Percentiles rank a stretch among this genome's conserved stretches.
Evolutionary conservation across 2,888 invertebrate genomes (phyloP).

Genomic region (Tachina grossa): DNA sequence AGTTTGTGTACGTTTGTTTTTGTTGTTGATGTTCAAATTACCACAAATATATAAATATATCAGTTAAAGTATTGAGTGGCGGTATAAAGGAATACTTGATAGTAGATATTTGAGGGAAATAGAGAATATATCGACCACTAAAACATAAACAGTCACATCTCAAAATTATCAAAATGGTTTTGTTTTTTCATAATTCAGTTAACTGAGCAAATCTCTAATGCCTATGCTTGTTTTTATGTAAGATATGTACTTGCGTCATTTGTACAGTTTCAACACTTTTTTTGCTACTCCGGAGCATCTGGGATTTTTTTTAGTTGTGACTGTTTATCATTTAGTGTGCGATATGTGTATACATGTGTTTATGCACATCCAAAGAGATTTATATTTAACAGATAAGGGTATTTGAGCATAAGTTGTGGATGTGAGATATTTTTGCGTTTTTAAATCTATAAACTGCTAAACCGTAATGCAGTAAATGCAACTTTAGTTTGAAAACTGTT

Average conservation of each 20-base stretch:
- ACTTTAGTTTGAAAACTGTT: constrained; percentile 54
- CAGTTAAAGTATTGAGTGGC: constrained; percentile 59
- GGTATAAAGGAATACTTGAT: constrained; percentile 42
- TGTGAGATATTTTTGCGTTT: constrained; percentile 1
- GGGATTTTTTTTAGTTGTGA: too few species aligned
- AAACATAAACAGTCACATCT: too few species aligned
- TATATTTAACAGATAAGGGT: not conserved
- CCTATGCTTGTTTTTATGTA: too few species aligned
- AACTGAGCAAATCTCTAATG: too few species aligned
- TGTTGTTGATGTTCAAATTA: constrained; percentile 47
- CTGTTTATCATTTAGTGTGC: too few species aligned
- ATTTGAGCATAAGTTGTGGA: constrained; percentile 23
- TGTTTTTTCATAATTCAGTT: too few species aligned
- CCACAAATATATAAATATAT: constrained; percentile 55
- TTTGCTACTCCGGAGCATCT: too few species aligned
- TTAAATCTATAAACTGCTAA: constrained; percentile 27
- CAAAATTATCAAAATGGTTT: too few species aligned
- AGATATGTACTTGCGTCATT: too few species aligned
- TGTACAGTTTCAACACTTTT: too few species aligned
- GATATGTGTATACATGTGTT: too few species aligned
- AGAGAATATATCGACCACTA: not conserved
- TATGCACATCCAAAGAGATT: not conserved
- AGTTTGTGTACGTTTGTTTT: constrained; percentile 8
- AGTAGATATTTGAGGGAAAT: not conserved
- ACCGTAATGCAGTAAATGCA: constrained; percentile 60